Conservation (phyloP, 2,888 invertebrate species). For the Cataglyphis cursor region DNA sequence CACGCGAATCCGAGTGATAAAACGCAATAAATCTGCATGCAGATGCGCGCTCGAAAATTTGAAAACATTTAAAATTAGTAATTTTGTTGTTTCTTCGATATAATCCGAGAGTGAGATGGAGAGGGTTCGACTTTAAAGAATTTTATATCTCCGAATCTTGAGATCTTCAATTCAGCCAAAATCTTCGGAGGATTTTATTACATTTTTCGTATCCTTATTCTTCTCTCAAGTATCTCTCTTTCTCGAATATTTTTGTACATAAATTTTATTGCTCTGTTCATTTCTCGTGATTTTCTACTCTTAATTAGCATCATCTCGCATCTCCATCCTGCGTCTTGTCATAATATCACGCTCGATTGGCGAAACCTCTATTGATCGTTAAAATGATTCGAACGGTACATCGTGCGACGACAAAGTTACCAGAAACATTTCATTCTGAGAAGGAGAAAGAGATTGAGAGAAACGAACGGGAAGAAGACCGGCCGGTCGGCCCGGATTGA, state of each 20-base stretch:
- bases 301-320: constrained; percentile 38
- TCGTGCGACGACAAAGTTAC: constrained; percentile 38
- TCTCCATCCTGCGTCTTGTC: not conserved
- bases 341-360: constrained; percentile 29
- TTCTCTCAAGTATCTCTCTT: not conserved
- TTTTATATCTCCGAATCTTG: not conserved
- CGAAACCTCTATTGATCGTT: constrained; percentile 25
- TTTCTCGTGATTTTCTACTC: constrained; percentile 31
- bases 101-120: not conserved
- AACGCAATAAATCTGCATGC: not conserved
- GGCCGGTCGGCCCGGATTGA: constrained; percentile 19
- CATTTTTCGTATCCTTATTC: not conserved
- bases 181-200: not conserved
- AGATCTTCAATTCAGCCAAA: not conserved
- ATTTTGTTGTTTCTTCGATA: not conserved
- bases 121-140: not conserved
- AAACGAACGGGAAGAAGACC: constrained; percentile 25
- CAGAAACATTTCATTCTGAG: constrained; percentile 16
- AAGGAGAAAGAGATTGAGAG: not conserved
- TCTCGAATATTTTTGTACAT: constrained; percentile 15
- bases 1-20: not conserved
- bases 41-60: not conserved
- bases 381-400: constrained; percentile 11
- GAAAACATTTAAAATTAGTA: not conserved
- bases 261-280: constrained; percentile 33